Conservation (phyloP, 2,888 invertebrate genomes). For the Germaria angustata region DNA sequence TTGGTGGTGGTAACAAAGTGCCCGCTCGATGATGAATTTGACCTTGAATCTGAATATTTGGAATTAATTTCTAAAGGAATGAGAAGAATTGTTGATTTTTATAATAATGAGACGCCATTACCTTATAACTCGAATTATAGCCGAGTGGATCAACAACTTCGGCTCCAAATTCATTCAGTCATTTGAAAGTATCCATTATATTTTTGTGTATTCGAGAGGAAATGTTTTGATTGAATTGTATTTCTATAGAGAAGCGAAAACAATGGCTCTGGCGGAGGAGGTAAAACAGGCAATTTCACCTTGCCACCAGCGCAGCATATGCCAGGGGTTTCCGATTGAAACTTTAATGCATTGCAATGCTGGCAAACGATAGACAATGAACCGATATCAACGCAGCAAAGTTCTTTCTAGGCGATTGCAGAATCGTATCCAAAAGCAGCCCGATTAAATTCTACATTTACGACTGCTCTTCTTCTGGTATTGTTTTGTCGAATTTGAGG, state of each 20-base stretch:
- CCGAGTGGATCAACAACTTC: slow-evolving; percentile 11
- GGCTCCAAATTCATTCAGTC: slow-evolving; percentile 2
- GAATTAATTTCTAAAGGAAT: slow-evolving; percentile 4
- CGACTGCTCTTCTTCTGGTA: slow-evolving; percentile 19
- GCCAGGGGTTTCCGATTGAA: slow-evolving; percentile 15
- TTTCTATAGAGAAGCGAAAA: slow-evolving; percentile 29
- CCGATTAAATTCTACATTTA: background rate
- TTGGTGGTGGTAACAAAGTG: slow-evolving; percentile 43
- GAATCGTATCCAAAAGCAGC: slow-evolving; percentile 2
- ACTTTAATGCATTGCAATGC: slow-evolving; percentile 54
- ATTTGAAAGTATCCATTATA: slow-evolving; percentile 27
- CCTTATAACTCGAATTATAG: background rate
- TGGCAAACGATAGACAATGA: slow-evolving; percentile 46
- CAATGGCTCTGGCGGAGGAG: slow-evolving; percentile 36
- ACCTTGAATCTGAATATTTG: slow-evolving; percentile 53
- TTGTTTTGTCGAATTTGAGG: slow-evolving; percentile 14
- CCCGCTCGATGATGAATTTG: slow-evolving; percentile 56
- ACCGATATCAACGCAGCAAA: slow-evolving; percentile 47
- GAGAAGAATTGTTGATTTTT: background rate
- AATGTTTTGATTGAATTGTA: slow-evolving; percentile 42
- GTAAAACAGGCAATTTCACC: slow-evolving; percentile 35
- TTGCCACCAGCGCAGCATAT: slow-evolving; percentile 35
- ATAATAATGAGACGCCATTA: background rate
- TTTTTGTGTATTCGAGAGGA: slow-evolving; percentile 22
- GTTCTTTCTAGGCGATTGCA: slow-evolving; percentile 14